Evolutionary conservation across 2,888 invertebrate genomes (phyloP), one percentile per base, ranked within the genome.

Genomic region (Amiota mariae): DNA sequence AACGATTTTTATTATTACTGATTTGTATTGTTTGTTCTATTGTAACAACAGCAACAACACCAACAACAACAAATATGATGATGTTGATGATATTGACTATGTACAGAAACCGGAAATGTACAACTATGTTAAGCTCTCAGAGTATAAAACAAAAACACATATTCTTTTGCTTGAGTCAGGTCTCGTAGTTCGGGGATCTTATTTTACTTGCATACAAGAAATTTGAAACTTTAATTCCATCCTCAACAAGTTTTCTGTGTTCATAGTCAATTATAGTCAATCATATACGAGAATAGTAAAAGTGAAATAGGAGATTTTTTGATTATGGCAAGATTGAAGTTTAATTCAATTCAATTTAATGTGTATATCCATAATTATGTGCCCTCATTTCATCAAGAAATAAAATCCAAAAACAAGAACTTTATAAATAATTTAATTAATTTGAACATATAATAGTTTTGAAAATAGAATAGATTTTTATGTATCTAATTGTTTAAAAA

Each of bases 1-100:
- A 18, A 18, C 49, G 66, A 66, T 66, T 66, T 66, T 66, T 66
- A 66, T 66, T 68, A 54, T 68, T 68, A 24, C 20, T 68, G 67
- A 68, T 68, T 68, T 54, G 59, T 68, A 51, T 66, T 48, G 15
- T 66, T 59, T 20, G 15, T 66, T 48, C 24, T 9, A 18, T 64
- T 57, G 57, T 57, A 36, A 36, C 36, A 36, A 6, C 6, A 36
- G 6, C 36, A 36, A 24, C 24, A 36, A 6, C 6, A 36, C 1
- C 36, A 36, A 6, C 36, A 36, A 6, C 8, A 36, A 36, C 36
- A 36, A 36, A 1, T 8, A 18, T 63, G 36, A 46, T 36, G 63
- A 46, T 63, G 59, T 59, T 59, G 59, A 15, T 20, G 59, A 8
- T 20, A 20, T 15, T 20, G n/a, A 20, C 59, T 59, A 20, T 20